These are phyloP conservation scores for Prinia subflava DNA, from an alignment of 2,113 vertebrate species.

Conservation along the genomic window DNA sequence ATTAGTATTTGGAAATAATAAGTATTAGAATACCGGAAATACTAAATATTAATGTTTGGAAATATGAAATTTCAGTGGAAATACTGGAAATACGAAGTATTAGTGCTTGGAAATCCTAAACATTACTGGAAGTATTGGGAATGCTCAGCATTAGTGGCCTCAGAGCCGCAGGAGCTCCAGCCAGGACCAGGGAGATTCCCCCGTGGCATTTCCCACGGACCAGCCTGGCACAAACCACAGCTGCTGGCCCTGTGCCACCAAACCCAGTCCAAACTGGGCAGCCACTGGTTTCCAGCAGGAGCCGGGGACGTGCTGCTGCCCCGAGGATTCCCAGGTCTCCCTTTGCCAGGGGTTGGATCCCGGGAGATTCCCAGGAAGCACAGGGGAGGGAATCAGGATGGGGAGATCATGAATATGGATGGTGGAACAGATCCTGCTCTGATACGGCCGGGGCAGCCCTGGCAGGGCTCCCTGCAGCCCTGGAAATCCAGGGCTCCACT, in stretches of 20 bases:
- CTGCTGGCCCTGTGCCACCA: background rate
- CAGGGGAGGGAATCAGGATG: rapidly evolving
- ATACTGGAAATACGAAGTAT: background rate
- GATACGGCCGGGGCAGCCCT: background rate
- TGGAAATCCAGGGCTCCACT: background rate
- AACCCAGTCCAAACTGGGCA: background rate
- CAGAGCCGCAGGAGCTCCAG: slow-evolving; percentile 1
- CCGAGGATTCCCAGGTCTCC: rapidly evolving
- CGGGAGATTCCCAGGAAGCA: background rate
- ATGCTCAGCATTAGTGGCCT: rapidly evolving
- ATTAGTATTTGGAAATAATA: background rate
- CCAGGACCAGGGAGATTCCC: slow-evolving; percentile 1
- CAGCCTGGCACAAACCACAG: background rate
- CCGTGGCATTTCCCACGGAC: background rate
- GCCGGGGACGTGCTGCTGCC: rapidly evolving
- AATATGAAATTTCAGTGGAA: background rate
- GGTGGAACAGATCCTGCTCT: slow-evolving; percentile 15
- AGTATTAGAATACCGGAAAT: background rate
- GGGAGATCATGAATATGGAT: slow-evolving; percentile 13
- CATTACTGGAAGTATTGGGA: background rate
- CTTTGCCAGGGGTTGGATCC: background rate
- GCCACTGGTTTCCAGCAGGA: background rate
- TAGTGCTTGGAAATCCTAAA: rapidly evolving
- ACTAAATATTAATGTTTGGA: background rate
- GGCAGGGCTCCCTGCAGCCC: background rate